Percentiles rank a stretch among this genome's conserved stretches.
phyloP scores from a whole-genome alignment of 1,140 invertebrate genomes.

The Leguminivora glycinivorella region DNA sequence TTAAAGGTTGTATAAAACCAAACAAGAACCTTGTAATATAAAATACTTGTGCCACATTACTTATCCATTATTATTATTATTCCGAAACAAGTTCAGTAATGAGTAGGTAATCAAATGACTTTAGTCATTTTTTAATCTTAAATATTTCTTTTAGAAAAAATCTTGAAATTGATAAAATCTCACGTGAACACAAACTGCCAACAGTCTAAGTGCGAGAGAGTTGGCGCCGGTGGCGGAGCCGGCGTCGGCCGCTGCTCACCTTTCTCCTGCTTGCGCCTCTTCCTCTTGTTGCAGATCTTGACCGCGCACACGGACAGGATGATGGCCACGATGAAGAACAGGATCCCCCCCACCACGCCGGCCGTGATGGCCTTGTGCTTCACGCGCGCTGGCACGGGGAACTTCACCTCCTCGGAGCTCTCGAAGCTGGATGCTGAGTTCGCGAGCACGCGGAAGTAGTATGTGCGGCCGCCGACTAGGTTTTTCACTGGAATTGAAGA shows the following conservation, averaged over 20 bases:
- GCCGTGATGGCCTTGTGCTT: constrained; percentile 96
- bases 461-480: constrained; percentile 92
- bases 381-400: constrained; percentile 91
- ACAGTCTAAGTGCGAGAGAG: constrained; percentile 29
- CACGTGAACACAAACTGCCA: no score
- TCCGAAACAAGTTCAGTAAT: no score
- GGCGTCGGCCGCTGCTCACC: constrained; percentile 82
- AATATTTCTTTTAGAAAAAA: no score
- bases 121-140: no score
- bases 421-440: constrained; percentile 91
- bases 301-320: constrained; percentile 97
- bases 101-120: no score
- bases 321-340: constrained; percentile 98
- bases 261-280: constrained; percentile 97
- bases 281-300: constrained; percentile 98
- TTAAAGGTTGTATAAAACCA: no score
- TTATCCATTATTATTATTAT: no score
- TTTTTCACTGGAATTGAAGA: constrained; percentile 88
- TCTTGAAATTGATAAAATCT: no score
- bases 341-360: constrained; percentile 94
- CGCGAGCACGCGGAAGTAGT: constrained; percentile 93
- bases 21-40: no score
- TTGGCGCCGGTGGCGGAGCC: constrained; percentile 44
- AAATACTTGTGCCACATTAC: no score
- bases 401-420: constrained; percentile 91